phyloP scores from a whole-genome alignment of 2,797 vertebrate species.

The Perodicticus potto region DNA sequence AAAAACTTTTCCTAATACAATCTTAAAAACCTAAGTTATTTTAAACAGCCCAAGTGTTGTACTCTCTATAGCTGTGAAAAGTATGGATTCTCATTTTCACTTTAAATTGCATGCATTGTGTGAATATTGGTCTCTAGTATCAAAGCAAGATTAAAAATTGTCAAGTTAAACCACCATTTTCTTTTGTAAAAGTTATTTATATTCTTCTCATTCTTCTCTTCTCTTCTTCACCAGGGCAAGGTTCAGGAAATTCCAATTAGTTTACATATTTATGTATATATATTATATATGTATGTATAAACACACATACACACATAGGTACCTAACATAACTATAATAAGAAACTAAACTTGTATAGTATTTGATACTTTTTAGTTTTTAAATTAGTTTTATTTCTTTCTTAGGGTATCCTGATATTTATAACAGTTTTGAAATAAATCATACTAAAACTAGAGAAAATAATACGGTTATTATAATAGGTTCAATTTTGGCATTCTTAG shows the following conservation, averaged over 20 bases:
- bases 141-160: conserved; percentile 90
- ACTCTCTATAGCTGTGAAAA: background rate
- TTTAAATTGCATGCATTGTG: conserved; percentile 86
- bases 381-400: background rate
- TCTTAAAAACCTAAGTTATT: background rate
- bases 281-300: background rate
- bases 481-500: background rate
- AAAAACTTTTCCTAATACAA: conserved; percentile 45
- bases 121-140: conserved; percentile 89
- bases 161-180: conserved; percentile 90
- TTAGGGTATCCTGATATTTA: background rate
- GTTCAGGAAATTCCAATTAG: background rate
- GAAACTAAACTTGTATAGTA: background rate
- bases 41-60: background rate
- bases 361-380: background rate
- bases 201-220: background rate
- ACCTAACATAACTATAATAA: background rate
- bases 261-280: conserved; percentile 1
- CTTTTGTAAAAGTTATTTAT: conserved; percentile 82
- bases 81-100: conserved; percentile 83
- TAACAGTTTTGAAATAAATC: background rate
- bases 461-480: background rate
- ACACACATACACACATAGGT: background rate
- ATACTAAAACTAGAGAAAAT: background rate
- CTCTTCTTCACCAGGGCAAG: background rate